Evolutionary conservation across 2,888 invertebrate species (phyloP).

Genomic region (Ichneumoninae sp.): DNA sequence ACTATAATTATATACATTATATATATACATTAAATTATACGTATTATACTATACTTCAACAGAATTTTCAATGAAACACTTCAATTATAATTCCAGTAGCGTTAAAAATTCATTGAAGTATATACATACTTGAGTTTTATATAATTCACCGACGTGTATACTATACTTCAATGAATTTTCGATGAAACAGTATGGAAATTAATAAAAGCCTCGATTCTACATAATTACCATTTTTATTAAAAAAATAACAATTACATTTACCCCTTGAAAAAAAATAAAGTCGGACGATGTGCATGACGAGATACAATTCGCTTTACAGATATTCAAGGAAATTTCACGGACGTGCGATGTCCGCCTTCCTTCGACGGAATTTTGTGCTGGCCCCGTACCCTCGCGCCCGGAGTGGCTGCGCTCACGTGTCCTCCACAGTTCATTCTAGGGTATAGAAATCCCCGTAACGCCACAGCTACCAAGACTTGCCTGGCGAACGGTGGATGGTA

Average conservation of each 20-base stretch:
- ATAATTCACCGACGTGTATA: not conserved
- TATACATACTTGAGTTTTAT: too few relatives aligned
- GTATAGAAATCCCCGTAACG: slow-evolving; percentile 63
- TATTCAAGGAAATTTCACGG: slow-evolving; percentile 53
- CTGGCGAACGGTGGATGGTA: slow-evolving; percentile 85
- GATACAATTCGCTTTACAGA: slow-evolving; percentile 45
- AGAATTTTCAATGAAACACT: not conserved
- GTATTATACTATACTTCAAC: too few relatives aligned
- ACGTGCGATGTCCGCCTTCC: slow-evolving; percentile 81
- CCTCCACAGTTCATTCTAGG: slow-evolving; percentile 76
- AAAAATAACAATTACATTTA: not conserved
- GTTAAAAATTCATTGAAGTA: too few relatives aligned
- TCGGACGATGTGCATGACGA: not conserved
- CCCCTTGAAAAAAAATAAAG: not conserved
- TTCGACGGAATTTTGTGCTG: slow-evolving; percentile 86
- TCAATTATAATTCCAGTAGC: too few relatives aligned
- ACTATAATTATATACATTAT: too few relatives aligned
- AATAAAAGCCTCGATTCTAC: not conserved
- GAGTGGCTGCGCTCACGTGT: slow-evolving; percentile 83
- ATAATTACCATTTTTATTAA: not conserved
- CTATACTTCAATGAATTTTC: not conserved
- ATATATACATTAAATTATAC: too few relatives aligned
- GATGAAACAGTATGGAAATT: not conserved
- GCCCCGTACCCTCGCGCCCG: slow-evolving; percentile 84
- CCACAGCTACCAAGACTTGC: slow-evolving; percentile 84